A percentile compares a stretch with the other conserved stretches of the same genome.
phyloP scores from a whole-genome alignment of 2,113 vertebrate genomes.

The Petrocephalus zakoni region DNA sequence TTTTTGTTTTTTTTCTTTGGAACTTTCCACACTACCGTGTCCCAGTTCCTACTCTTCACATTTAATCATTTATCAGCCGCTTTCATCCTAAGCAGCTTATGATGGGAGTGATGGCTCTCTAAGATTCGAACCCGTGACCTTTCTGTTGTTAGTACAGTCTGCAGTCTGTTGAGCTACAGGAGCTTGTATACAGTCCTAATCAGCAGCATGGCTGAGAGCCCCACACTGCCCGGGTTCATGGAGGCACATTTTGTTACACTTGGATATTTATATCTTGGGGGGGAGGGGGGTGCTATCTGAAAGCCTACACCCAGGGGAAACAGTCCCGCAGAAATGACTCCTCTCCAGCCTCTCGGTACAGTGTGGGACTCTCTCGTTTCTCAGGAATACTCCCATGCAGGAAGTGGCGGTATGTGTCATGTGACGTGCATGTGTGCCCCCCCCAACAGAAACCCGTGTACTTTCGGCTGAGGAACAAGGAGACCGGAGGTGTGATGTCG shows the following conservation, averaged over 20 bases:
- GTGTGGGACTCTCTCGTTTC: background rate
- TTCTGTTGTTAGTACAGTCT: background rate
- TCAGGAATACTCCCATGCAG: background rate
- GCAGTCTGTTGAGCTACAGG: background rate
- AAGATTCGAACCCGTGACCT: background rate
- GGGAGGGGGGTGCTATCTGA: background rate
- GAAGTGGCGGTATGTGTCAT: too few relatives aligned
- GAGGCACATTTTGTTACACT: background rate
- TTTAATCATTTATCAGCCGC: background rate
- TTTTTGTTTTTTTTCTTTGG: background rate
- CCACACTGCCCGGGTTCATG: background rate
- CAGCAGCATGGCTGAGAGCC: background rate
- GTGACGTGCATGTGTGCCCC: background rate
- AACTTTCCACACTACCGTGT: background rate
- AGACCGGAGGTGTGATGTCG: constrained; percentile 73
- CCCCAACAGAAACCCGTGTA: constrained; percentile 69
- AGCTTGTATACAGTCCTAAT: background rate
- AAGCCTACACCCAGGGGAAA: background rate
- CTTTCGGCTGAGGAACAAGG: constrained; percentile 78
- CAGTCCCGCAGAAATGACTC: background rate
- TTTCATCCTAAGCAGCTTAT: background rate
- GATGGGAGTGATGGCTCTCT: background rate
- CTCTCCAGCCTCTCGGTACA: background rate
- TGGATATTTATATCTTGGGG: background rate
- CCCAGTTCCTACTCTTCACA: background rate